A percentile compares a stretch with the other conserved stretches of the same genome.
Evolutionary conservation across 2,888 invertebrate species (phyloP).

Genomic region (Pseudolycoriella hygida): DNA sequence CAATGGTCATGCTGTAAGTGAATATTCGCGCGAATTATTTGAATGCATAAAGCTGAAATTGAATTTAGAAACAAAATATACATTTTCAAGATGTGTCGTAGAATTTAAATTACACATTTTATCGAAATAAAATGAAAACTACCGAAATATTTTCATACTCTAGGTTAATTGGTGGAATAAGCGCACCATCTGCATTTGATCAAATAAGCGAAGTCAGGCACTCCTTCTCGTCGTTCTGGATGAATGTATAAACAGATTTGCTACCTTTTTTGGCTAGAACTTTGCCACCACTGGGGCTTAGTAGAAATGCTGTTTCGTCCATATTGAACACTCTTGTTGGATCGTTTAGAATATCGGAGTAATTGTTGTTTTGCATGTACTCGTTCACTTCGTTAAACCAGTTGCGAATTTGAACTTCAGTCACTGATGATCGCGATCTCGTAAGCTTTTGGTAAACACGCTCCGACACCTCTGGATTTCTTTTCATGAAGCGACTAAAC

Average conservation of each 20-base stretch:
- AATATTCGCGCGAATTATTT: no score
- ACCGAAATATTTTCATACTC: no score
- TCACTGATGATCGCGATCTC: neutral
- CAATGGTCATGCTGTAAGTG: no score
- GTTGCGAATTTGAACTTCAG: neutral
- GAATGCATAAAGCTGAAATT: no score
- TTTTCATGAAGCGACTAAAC: neutral
- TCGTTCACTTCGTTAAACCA: neutral
- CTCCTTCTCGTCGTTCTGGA: neutral
- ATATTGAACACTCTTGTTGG: neutral
- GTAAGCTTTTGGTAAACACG: neutral
- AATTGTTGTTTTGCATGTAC: neutral
- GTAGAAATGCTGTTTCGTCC: neutral
- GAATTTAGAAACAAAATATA: no score
- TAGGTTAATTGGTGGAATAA: no score
- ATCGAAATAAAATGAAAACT: no score
- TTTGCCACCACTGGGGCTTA: neutral
- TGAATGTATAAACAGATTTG: neutral
- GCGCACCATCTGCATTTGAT: no score
- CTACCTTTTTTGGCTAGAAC: neutral
- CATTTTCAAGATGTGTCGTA: no score
- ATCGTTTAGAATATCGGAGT: neutral
- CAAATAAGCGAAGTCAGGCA: no score
- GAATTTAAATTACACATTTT: no score
- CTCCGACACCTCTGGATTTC: neutral